These are phyloP conservation scores for Argopecten irradians DNA, from an alignment of 1,140 invertebrate species.

Conservation along the genomic window DNA sequence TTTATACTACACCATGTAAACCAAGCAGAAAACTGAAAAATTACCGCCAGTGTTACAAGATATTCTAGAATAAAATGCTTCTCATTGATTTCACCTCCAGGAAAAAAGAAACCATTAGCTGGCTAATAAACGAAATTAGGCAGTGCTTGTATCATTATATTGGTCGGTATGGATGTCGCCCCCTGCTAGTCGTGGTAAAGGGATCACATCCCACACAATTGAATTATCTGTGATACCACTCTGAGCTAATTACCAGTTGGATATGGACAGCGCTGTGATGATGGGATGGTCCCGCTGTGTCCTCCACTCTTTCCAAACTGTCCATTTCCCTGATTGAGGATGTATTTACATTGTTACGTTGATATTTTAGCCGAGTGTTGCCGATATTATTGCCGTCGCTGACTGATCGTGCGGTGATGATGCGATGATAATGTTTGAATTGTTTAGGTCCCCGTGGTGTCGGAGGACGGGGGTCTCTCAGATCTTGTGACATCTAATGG, in stretches of 20 bases:
- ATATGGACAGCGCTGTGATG: not conserved
- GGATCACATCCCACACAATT: not conserved
- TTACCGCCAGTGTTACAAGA: not conserved
- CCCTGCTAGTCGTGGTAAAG: not conserved
- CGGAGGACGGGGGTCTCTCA: not conserved
- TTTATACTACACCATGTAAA: not conserved
- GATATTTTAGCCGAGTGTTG: not conserved
- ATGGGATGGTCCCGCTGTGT: not conserved
- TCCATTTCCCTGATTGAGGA: conserved; percentile 20
- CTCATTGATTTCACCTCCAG: not conserved
- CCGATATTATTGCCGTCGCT: not conserved
- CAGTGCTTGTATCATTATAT: conserved; percentile 6
- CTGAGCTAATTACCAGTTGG: not conserved
- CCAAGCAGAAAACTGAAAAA: not conserved
- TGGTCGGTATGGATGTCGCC: not conserved
- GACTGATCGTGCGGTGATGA: not conserved
- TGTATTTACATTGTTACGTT: not conserved
- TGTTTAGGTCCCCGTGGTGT: not conserved
- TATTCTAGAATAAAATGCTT: not conserved
- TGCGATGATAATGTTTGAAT: not conserved
- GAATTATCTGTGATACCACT: conserved; percentile 17
- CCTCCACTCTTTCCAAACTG: not conserved
- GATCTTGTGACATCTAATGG: not conserved
- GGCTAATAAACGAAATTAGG: not conserved
- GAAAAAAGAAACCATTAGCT: not conserved